A percentile compares a stretch with the other conserved stretches of the same genome.
Evolutionary conservation across 2,113 vertebrate species (phyloP).

Genomic region (Oxyura jamaicensis): DNA sequence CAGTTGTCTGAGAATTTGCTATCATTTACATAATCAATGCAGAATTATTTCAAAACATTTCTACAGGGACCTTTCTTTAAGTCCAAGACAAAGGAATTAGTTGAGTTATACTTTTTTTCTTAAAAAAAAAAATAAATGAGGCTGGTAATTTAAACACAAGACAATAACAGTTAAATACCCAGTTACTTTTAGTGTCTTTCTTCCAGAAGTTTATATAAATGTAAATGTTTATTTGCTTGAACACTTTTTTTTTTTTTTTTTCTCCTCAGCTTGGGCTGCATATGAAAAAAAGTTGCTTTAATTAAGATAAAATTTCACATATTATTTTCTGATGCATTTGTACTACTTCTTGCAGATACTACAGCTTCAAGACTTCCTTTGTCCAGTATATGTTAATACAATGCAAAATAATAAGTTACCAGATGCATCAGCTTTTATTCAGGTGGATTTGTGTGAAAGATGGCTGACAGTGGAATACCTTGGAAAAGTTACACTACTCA

Average conservation of each 20-base stretch:
- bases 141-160: background rate
- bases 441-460: background rate
- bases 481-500: background rate
- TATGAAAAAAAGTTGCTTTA: background rate
- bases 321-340: background rate
- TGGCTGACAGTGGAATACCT: background rate
- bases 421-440: background rate
- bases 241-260: background rate
- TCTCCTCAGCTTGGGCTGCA: background rate
- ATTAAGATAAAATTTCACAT: background rate
- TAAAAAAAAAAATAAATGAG: background rate
- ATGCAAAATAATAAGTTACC: background rate
- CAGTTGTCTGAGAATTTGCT: background rate
- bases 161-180: background rate
- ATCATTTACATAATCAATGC: background rate
- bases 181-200: background rate
- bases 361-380: background rate
- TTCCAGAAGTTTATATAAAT: background rate
- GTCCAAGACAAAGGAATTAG: background rate
- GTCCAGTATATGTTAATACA: background rate
- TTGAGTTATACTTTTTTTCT: background rate
- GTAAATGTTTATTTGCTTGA: background rate
- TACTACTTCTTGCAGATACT: background rate
- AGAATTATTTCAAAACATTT: background rate
- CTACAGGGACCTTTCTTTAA: background rate